Conservation (phyloP, 2,113 vertebrate genomes). For the Lethenteron reissneri region DNA sequence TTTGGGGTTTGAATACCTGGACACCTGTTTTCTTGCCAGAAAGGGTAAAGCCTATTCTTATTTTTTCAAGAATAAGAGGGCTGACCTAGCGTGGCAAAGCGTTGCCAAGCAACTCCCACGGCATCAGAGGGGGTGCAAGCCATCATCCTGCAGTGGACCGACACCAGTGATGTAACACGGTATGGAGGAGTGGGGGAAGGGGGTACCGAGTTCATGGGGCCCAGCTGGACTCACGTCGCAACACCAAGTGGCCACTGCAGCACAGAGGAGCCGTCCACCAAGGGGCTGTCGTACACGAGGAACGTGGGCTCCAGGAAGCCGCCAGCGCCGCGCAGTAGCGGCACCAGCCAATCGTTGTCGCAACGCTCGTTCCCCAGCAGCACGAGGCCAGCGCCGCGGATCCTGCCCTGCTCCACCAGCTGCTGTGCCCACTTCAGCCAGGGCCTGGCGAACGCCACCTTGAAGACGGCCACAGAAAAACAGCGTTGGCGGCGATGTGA, state of each 20-base stretch:
- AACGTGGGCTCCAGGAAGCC: not conserved
- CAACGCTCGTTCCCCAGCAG: slow-evolving; percentile 4
- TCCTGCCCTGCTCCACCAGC: not conserved
- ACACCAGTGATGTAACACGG: no score
- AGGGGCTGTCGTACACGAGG: slow-evolving; percentile 4
- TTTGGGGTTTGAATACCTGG: no score
- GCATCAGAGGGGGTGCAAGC: no score
- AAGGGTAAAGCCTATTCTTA: no score
- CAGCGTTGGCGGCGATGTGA: no score
- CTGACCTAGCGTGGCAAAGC: no score
- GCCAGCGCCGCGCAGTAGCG: not conserved
- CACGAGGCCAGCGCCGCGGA: not conserved
- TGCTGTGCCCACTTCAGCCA: not conserved
- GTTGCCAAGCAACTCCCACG: no score
- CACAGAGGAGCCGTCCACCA: not conserved
- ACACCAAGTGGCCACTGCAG: not conserved
- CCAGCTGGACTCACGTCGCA: not conserved
- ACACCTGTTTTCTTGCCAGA: no score
- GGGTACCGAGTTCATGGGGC: not conserved
- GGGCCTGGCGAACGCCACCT: not conserved
- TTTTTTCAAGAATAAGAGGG: no score
- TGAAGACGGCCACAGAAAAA: no score
- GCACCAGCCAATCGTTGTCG: slow-evolving; percentile 4
- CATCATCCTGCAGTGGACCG: no score
- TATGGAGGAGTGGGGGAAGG: no score